A percentile compares a stretch with the other conserved stretches of the same genome.
These are phyloP conservation scores for Lanistes nyassanus DNA, from an alignment of 1,140 invertebrate genomes.

Conservation along the genomic window DNA sequence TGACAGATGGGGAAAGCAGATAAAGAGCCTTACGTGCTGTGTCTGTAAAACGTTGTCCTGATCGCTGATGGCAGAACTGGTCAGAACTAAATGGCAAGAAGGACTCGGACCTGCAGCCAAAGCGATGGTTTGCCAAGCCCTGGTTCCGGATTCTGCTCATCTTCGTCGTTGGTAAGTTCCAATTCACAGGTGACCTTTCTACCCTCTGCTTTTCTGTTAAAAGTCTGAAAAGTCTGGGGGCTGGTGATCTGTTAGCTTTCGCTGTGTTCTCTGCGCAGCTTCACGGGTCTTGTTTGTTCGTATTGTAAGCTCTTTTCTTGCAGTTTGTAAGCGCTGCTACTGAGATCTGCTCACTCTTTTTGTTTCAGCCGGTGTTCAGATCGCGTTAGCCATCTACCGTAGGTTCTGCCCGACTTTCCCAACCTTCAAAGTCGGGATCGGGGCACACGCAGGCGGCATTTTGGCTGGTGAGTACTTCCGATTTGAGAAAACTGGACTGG, in stretches of 20 bases:
- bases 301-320: no score
- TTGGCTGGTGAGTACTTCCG: slow-evolving; percentile 27
- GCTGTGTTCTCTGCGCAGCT: neutral
- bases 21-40: no score
- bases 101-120: slow-evolving; percentile 5
- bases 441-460: slow-evolving; percentile 25
- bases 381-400: slow-evolving; percentile 22
- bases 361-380: slow-evolving; percentile 23
- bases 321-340: no score
- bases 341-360: neutral
- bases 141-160: slow-evolving; percentile 4
- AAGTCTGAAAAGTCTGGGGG: no score
- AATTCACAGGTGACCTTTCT: neutral
- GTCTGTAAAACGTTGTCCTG: no score
- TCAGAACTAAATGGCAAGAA: slow-evolving; percentile 19
- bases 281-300: neutral
- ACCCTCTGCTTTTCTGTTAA: no score
- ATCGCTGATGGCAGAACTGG: slow-evolving; percentile 6
- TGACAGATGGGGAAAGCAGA: no score
- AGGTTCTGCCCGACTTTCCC: slow-evolving; percentile 20
- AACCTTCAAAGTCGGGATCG: slow-evolving; percentile 26
- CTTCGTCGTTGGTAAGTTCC: slow-evolving; percentile 9
- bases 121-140: slow-evolving; percentile 13
- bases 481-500: no score
- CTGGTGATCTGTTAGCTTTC: neutral